phyloP scores from a whole-genome alignment of 2,888 invertebrate species.

The Pseudoips prasinana region DNA sequence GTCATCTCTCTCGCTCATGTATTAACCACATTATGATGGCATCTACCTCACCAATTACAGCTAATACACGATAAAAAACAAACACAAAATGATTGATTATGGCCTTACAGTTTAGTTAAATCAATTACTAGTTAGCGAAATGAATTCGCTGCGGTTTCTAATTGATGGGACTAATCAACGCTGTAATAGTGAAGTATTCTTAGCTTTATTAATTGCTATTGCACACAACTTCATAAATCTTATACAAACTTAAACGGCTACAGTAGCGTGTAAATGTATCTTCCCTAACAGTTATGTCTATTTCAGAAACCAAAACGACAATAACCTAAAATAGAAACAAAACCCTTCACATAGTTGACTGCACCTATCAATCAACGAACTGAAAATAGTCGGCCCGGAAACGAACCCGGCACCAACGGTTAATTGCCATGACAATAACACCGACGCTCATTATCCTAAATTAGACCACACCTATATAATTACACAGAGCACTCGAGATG shows the following conservation, averaged over 20 bases:
- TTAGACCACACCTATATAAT: slow-evolving; percentile 53
- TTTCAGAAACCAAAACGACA: too few species aligned
- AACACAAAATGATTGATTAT: slow-evolving; percentile 30
- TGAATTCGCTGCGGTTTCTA: slow-evolving; percentile 11
- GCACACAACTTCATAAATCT: too few species aligned
- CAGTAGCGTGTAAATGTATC: too few species aligned
- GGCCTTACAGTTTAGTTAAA: slow-evolving; percentile 16
- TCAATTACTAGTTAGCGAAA: slow-evolving; percentile 6
- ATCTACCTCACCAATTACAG: slow-evolving; percentile 23
- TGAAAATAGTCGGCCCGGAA: slow-evolving; percentile 61
- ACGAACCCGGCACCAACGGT: slow-evolving; percentile 38
- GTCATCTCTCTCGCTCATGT: slow-evolving; percentile 26
- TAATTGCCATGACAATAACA: slow-evolving; percentile 65
- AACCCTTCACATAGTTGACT: slow-evolving; percentile 33
- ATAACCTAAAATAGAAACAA: slow-evolving; percentile 35
- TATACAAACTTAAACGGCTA: too few species aligned
- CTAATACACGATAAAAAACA: slow-evolving; percentile 22
- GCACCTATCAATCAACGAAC: slow-evolving; percentile 50
- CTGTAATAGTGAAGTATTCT: too few species aligned
- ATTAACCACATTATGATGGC: slow-evolving; percentile 25
- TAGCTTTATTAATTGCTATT: too few species aligned
- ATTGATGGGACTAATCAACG: slow-evolving; percentile 16
- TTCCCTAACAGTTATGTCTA: too few species aligned
- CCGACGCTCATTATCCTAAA: slow-evolving; percentile 55
- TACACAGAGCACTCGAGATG: slow-evolving; percentile 37